phyloP scores from a whole-genome alignment of 2,113 vertebrate species.

The Bos javanicus region DNA sequence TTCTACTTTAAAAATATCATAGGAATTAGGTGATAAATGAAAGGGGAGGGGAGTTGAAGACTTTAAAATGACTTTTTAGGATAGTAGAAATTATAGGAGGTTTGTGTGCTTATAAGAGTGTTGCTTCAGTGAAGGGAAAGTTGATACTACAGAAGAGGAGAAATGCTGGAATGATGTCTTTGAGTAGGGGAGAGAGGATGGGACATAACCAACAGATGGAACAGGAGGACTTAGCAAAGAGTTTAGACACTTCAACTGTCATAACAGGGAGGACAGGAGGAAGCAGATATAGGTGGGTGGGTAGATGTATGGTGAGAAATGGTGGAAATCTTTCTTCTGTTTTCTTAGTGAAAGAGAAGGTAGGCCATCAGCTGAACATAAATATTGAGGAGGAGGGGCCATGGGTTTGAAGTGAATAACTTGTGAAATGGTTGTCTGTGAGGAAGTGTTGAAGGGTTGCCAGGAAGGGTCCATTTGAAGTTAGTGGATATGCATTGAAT shows the following conservation, averaged over 20 bases:
- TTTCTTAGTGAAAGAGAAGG: background rate
- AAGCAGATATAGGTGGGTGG: background rate
- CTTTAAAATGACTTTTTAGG: background rate
- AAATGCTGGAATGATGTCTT: background rate
- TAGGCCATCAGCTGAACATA: background rate
- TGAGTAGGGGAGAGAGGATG: background rate
- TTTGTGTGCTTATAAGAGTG: background rate
- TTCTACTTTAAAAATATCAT: background rate
- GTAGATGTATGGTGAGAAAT: background rate
- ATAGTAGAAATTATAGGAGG: background rate
- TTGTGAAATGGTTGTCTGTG: background rate
- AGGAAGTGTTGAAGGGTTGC: background rate
- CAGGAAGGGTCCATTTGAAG: background rate
- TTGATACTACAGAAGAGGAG: background rate
- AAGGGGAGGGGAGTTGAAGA: background rate
- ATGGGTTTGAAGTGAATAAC: rapidly evolving
- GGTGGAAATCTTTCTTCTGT: background rate
- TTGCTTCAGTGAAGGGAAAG: background rate
- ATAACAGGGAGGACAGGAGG: background rate
- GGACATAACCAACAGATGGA: background rate
- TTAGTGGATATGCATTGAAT: background rate
- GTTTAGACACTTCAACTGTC: background rate
- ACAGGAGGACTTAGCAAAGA: background rate
- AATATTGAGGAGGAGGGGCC: background rate
- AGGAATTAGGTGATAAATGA: background rate